Evolutionary conservation across 2,888 invertebrate species (phyloP).

Genomic region (Megalurothrips usitatus): DNA sequence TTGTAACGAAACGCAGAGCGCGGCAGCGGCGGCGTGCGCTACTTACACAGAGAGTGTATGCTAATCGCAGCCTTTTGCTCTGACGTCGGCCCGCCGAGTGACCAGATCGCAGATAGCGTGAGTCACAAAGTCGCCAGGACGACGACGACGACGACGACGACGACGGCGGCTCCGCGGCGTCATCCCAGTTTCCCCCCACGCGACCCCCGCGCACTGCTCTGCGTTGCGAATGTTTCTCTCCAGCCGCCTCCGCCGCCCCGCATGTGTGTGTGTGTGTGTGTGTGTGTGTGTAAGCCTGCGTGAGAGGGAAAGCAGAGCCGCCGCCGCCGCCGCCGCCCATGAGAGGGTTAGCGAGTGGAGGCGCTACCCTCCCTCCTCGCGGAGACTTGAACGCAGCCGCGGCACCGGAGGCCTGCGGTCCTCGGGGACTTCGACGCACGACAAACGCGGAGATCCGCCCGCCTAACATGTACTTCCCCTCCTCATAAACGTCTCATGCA

Average conservation of each 20-base stretch:
- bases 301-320: no score
- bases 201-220: no score
- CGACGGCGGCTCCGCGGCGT: not conserved
- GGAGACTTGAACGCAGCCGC: not conserved
- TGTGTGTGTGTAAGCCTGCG: no score
- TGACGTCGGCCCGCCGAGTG: not conserved
- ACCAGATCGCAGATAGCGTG: not conserved
- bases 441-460: not conserved
- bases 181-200: no score
- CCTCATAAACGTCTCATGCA: no score
- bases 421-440: not conserved
- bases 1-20: not conserved
- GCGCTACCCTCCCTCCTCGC: not conserved
- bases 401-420: not conserved
- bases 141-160: not conserved
- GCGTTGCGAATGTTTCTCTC: no score
- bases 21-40: not conserved
- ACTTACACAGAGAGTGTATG: not conserved
- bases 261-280: no score
- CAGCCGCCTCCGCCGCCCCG: no score
- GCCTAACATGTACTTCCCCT: no score
- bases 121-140: not conserved
- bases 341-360: not conserved
- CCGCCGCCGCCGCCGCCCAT: not conserved
- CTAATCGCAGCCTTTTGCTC: not conserved